These are phyloP conservation scores for Tretioscincus oriximinensis DNA, from an alignment of 2,113 vertebrate genomes.

Conservation along the genomic window DNA sequence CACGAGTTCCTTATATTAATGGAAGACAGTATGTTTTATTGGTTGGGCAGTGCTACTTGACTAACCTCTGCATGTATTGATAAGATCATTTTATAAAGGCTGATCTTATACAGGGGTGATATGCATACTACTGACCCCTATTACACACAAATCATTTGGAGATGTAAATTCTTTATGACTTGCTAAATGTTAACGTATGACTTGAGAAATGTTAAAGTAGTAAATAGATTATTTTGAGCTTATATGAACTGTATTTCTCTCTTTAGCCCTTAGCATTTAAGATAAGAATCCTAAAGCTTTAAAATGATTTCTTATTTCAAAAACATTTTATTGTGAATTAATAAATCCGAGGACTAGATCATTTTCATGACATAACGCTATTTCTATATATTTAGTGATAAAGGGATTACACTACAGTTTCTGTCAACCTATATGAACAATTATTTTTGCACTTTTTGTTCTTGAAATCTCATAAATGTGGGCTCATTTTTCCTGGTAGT, in stretches of 20 bases:
- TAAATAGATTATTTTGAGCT: constrained; percentile 71
- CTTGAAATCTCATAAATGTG: no score
- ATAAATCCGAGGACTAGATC: constrained; percentile 42
- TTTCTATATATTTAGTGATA: not conserved
- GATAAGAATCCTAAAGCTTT: constrained; percentile 58
- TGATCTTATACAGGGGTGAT: constrained; percentile 17
- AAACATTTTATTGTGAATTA: constrained; percentile 59
- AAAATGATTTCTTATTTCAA: constrained; percentile 63
- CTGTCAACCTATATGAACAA: no score
- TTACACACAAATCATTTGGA: constrained; percentile 76
- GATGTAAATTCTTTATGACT: constrained; percentile 76
- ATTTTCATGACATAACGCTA: constrained; percentile 43
- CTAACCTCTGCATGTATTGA: constrained; percentile 56
- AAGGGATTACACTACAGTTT: no score
- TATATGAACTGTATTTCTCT: constrained; percentile 68
- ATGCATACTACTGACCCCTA: constrained; percentile 64
- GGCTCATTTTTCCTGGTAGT: no score
- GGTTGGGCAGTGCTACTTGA: not conserved
- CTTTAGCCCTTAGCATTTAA: constrained; percentile 70
- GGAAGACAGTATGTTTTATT: not conserved
- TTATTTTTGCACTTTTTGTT: no score
- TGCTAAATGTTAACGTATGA: constrained; percentile 80
- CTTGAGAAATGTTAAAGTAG: constrained; percentile 79
- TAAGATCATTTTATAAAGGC: constrained; percentile 59
- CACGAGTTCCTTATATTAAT: not conserved